Evolutionary conservation across 2,113 vertebrate genomes (phyloP).

Genomic region (Orycteropus afer): DNA sequence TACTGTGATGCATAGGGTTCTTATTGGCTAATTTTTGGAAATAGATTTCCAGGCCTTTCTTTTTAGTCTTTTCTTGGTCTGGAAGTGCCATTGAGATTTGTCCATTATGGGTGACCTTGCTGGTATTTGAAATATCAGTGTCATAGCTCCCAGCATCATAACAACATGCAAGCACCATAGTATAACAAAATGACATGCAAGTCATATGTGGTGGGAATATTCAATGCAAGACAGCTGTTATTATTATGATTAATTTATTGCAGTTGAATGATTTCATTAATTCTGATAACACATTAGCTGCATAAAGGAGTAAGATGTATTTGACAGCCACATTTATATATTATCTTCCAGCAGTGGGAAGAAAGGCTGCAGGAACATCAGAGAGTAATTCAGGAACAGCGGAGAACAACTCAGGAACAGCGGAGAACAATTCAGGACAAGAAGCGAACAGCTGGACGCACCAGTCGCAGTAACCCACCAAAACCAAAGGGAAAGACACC

Average conservation of each 20-base stretch:
- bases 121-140: background rate
- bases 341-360: slow-evolving; percentile 87
- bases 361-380: slow-evolving; percentile 88
- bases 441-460: slow-evolving; percentile 80
- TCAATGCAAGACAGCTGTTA: accelerated
- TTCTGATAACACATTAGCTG: background rate
- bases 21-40: background rate
- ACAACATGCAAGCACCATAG: background rate
- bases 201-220: background rate
- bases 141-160: background rate
- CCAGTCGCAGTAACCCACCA: slow-evolving; percentile 81
- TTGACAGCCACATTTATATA: slow-evolving; percentile 5
- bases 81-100: background rate
- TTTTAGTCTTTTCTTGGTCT: background rate
- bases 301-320: background rate
- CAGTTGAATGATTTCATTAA: background rate
- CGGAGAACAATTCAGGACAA: slow-evolving; percentile 80
- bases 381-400: slow-evolving; percentile 80
- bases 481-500: slow-evolving; percentile 82
- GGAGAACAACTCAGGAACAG: slow-evolving; percentile 80
- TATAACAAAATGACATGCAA: background rate
- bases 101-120: background rate
- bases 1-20: background rate
- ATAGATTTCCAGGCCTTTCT: background rate
- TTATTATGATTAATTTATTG: no score